Evolutionary conservation across 1,140 invertebrate genomes (phyloP).

Genomic region (Platyscapa corneri): DNA sequence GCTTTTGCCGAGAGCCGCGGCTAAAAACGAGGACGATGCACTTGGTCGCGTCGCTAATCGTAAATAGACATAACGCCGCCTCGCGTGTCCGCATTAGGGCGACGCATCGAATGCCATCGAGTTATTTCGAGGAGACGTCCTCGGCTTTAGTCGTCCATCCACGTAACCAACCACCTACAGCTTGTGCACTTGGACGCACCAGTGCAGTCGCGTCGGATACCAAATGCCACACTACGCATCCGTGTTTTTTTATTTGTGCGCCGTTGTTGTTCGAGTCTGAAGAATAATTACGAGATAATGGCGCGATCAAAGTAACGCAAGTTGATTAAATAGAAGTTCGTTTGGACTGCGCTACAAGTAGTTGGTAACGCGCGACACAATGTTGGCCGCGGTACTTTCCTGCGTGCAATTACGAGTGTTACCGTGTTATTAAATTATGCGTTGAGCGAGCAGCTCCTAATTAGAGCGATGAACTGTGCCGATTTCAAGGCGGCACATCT

Average conservation of each 20-base stretch:
- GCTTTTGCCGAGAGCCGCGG: background rate
- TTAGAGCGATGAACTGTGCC: too few relatives aligned
- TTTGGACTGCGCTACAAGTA: background rate
- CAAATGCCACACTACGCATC: too few relatives aligned
- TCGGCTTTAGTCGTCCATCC: background rate
- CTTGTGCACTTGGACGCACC: background rate
- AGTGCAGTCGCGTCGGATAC: too few relatives aligned
- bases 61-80: background rate
- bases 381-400: too few relatives aligned
- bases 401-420: too few relatives aligned
- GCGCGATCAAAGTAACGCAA: background rate
- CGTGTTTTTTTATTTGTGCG: too few relatives aligned
- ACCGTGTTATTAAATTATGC: background rate
- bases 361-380: too few relatives aligned
- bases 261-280: too few relatives aligned
- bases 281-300: too few relatives aligned
- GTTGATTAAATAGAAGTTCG: background rate
- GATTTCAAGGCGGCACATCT: too few relatives aligned
- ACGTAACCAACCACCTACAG: background rate
- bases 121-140: background rate
- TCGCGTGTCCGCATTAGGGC: background rate
- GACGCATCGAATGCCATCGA: background rate
- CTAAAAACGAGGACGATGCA: background rate
- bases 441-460: background rate
- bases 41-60: background rate